These are phyloP conservation scores for Tamias sibiricus DNA, from an alignment of 2,113 vertebrate genomes.

Conservation along the genomic window DNA sequence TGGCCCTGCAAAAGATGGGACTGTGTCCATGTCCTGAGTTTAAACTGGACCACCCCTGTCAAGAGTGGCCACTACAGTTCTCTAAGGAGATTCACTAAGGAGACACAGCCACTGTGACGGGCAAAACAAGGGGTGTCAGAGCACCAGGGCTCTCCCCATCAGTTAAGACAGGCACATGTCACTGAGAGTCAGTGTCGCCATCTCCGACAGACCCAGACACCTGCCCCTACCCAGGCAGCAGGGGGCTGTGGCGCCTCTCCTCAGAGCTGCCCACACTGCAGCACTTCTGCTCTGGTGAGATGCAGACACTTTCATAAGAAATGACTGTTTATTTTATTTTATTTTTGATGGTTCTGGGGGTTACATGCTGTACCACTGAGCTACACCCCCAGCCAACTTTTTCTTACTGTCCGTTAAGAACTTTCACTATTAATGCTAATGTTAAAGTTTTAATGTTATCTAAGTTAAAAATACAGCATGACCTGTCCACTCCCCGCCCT, in stretches of 20 bases:
- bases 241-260: accelerated
- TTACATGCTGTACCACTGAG: background rate
- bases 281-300: accelerated
- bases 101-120: background rate
- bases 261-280: background rate
- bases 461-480: background rate
- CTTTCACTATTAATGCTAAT: no score
- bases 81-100: background rate
- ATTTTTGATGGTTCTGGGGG: background rate
- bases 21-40: background rate
- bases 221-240: no score
- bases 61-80: background rate
- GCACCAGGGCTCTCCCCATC: background rate
- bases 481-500: no score
- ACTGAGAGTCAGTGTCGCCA: background rate
- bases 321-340: background rate
- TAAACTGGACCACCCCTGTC: background rate
- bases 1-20: background rate
- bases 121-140: no score
- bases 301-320: background rate
- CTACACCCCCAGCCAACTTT: background rate
- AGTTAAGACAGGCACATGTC: background rate
- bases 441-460: background rate
- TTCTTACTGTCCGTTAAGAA: background rate
- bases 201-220: background rate